Base-by-base conservation (phyloP, 2,113 vertebrate genomes). In the Heterochromis multidens region DNA sequence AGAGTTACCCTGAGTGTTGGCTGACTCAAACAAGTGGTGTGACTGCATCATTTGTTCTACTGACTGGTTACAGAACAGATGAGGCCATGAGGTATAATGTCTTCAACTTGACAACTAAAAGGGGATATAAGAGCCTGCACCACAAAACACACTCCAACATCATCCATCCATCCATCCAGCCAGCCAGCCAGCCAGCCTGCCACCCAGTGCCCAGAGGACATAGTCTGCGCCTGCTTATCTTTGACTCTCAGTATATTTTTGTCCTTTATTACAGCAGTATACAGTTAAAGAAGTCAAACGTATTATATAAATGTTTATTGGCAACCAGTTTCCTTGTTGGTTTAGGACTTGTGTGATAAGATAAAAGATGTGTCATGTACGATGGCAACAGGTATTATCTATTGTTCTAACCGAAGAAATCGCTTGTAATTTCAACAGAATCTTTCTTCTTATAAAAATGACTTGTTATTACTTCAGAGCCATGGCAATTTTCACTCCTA, bases 1-100 rank as follows among this genome's bases (percentile, higher is more conserved):
- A 96, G 57, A 91, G 96, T 95, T 93, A 76, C 60, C 37, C 81
- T 92, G 90, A 96, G 80, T 95, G 93, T 96, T 56, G 63, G 82
- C 87, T 74, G 61, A 86, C 67, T 97, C 95, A 97, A 97, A 97
- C 96, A 97, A 97, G 95, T 96, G 93, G 95, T 46, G 82, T 95
- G 95, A 96, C 92, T 94, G 63, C 76, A 79, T 93, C 92, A 90
- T 85, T 88, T 79, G 77, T 87, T 83, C 63, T 83, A 54, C 63
- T 76, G 95, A 94, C 90, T 95, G 95, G 95, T 95, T 94, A 97
- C 29, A 76, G 79, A 80, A 80, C 11, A n/a, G 62, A 62, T 60
- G 80, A 80, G 8, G 37, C 8, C 5, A 31, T 16, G n/a, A n/a
- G 52, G 16, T 78, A 54, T 21, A 27, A 52, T 12, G 16, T 76